Conservation (phyloP, 2,888 invertebrate genomes). For the Dryomyza anilis region DNA sequence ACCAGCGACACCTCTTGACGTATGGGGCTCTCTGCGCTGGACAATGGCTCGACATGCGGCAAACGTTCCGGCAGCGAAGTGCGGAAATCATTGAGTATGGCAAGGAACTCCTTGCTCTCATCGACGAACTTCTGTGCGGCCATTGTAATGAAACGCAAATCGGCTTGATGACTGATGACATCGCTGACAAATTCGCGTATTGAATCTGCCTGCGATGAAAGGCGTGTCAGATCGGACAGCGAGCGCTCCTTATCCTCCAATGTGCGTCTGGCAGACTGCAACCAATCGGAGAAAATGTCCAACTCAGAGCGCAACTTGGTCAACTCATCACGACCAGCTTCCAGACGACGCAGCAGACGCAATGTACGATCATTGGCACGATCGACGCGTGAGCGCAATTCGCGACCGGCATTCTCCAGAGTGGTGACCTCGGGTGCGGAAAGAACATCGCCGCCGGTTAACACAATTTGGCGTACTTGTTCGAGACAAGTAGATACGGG, state of each 20-base stretch:
- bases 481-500: slow-evolving; percentile 85
- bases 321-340: slow-evolving; percentile 85
- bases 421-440: slow-evolving; percentile 89
- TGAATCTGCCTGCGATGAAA: slow-evolving; percentile 76
- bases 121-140: slow-evolving; percentile 95
- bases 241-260: slow-evolving; percentile 86
- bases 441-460: slow-evolving; percentile 89
- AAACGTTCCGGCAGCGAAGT: slow-evolving; percentile 82
- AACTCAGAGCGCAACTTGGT: slow-evolving; percentile 84
- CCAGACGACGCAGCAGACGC: slow-evolving; percentile 75
- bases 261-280: slow-evolving; percentile 77
- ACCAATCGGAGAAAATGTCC: slow-evolving; percentile 81
- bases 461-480: slow-evolving; percentile 86
- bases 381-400: slow-evolving; percentile 81
- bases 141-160: slow-evolving; percentile 93
- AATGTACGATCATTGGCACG: slow-evolving; percentile 81
- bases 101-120: slow-evolving; percentile 89
- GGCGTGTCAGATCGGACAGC: slow-evolving; percentile 74
- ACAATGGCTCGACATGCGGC: slow-evolving; percentile 74
- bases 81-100: slow-evolving; percentile 84
- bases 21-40: slow-evolving; percentile 75
- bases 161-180: slow-evolving; percentile 95
- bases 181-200: slow-evolving; percentile 89
- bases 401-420: slow-evolving; percentile 84
- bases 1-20: slow-evolving; percentile 80